phyloP scores from a whole-genome alignment of 2,113 vertebrate genomes.

The Rattus rattus region DNA sequence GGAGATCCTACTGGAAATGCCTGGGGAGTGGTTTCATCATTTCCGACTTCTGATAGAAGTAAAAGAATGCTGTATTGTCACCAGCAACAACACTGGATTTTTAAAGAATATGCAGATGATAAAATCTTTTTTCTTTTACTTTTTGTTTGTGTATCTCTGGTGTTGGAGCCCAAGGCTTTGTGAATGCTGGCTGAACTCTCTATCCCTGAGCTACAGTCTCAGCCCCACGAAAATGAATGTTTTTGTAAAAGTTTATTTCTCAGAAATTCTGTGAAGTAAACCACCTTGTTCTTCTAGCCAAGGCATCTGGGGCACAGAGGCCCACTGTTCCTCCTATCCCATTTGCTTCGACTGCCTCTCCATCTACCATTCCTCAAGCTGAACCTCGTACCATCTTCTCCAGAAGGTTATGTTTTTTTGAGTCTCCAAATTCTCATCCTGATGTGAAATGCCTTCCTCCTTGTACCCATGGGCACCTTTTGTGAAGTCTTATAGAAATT shows the following conservation, averaged over 20 bases:
- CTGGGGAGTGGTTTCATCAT: not conserved
- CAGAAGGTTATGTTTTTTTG: not conserved
- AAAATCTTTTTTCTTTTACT: not conserved
- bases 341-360: not conserved
- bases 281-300: not conserved
- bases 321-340: not conserved
- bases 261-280: not conserved
- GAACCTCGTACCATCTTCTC: not conserved
- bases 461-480: not conserved
- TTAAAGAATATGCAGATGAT: not conserved
- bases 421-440: not conserved
- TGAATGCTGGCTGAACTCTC: not conserved
- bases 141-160: not conserved
- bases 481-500: not conserved
- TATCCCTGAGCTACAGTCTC: not conserved
- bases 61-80: not conserved
- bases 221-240: not conserved
- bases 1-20: not conserved
- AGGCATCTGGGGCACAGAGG: conserved; percentile 4
- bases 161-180: not conserved
- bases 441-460: not conserved
- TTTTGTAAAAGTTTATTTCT: not conserved
- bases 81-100: not conserved
- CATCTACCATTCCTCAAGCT: not conserved
- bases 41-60: not conserved